Evolutionary conservation across 2,113 vertebrate genomes (phyloP), one percentile per base, ranked within the genome.

Genomic region (Rhinichthys klamathensis): DNA sequence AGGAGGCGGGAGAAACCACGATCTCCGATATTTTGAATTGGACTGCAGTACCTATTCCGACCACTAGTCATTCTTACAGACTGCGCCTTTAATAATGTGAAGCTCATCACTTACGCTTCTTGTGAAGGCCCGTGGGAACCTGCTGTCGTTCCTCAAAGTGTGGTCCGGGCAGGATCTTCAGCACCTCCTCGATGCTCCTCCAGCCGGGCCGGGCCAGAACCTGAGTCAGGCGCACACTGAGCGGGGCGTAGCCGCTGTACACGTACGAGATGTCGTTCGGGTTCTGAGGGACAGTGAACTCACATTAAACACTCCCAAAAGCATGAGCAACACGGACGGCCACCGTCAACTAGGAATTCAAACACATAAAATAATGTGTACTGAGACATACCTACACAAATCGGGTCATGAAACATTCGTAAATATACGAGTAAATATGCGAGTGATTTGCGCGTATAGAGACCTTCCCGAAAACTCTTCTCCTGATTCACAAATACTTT

Each of bases 261-360:
- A 99, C 98, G 0, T 99, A 99, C 0, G 98, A 99, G 90, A 99
- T 98, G 90, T 99, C 98, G 0, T 97, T 99, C 60, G 98, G 98
- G 87, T 97, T 99, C 98, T 99, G 93, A 9, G 41, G 32, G 82
- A 23, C 58, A 38, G 69, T 13, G 21, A 25, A 56, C 46, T 78
- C 3, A 16, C 8, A 0, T 70, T 27, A 58, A 21, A 23, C 27
- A 23, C n/a, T n/a, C n/a, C n/a, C n/a, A n/a, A n/a, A n/a, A n/a
- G 7, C 18, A 38, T 2, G 2, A 23, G 35, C 38, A 23, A 41
- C 32, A 38, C 16, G 1, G 2, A 4, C 41, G 7, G 9, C 0
- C 32, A 38, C 9, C 4, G 18, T 70, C 35, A 38, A 38, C 32
- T 35, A 3, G 63, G 63, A 6, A 35, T 35, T 35, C 0, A 35